Evolutionary conservation across 2,888 invertebrate genomes (phyloP).

Genomic region (Cryptosula pallasiana): DNA sequence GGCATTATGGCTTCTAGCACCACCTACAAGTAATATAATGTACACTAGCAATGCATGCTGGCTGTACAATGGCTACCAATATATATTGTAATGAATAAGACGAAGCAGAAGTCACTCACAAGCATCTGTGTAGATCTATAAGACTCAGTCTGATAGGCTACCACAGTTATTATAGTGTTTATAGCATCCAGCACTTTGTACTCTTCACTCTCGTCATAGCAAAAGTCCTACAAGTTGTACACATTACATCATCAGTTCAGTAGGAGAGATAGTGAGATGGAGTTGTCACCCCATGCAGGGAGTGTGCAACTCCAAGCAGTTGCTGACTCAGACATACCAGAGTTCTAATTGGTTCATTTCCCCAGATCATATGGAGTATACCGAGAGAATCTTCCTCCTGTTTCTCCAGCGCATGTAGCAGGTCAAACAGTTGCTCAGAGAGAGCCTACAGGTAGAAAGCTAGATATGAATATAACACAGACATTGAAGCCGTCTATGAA

Average conservation of each 20-base stretch:
- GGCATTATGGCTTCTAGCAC: slow-evolving; percentile 94
- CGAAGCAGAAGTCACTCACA: slow-evolving; percentile 35
- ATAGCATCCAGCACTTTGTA: slow-evolving; percentile 94
- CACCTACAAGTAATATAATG: slow-evolving; percentile 67
- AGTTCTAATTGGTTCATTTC: slow-evolving; percentile 63
- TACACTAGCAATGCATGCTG: no score
- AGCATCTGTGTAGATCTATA: slow-evolving; percentile 60
- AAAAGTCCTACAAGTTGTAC: slow-evolving; percentile 83
- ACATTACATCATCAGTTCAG: no score
- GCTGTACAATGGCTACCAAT: no score
- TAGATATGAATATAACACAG: no score
- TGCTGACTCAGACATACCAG: slow-evolving; percentile 34
- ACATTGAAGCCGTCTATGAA: no score
- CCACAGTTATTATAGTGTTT: slow-evolving; percentile 97
- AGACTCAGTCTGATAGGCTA: slow-evolving; percentile 95
- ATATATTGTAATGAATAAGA: no score
- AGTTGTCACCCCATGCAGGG: no score
- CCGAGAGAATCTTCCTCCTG: slow-evolving; percentile 57
- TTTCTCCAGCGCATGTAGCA: slow-evolving; percentile 84
- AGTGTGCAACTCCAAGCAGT: not conserved
- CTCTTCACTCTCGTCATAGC: slow-evolving; percentile 97
- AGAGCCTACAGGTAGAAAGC: slow-evolving; percentile 28
- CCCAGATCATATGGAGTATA: slow-evolving; percentile 59
- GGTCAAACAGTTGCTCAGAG: slow-evolving; percentile 66
- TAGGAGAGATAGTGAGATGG: no score